Percentiles rank a stretch among this genome's conserved stretches.
These are phyloP conservation scores for Erebia ligea DNA, from an alignment of 2,888 invertebrate genomes.

Conservation along the genomic window DNA sequence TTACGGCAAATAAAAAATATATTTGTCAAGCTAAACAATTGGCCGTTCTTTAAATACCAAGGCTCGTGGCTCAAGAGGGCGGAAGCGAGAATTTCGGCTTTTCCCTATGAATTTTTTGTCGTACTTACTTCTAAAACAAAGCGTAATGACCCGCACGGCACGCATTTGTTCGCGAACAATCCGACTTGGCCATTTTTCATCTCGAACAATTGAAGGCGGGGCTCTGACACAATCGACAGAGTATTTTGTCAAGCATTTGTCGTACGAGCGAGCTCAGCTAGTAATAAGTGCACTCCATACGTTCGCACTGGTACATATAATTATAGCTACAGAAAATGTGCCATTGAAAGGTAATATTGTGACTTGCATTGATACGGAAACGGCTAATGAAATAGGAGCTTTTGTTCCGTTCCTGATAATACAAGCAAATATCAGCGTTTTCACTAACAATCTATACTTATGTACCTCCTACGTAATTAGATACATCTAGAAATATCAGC, in stretches of 20 bases:
- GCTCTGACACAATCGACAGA: conserved; percentile 79
- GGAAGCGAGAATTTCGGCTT: conserved; percentile 72
- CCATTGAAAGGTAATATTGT: conserved; percentile 1
- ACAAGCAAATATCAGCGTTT: not conserved
- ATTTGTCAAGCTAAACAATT: conserved; percentile 67
- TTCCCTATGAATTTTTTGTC: conserved; percentile 74
- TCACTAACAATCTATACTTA: too few relatives aligned
- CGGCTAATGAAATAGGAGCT: not conserved
- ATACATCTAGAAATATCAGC: too few relatives aligned
- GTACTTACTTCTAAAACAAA: conserved; percentile 80
- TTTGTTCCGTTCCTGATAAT: not conserved
- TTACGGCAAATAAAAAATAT: conserved; percentile 50
- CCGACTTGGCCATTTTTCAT: conserved; percentile 82
- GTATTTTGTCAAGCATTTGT: conserved; percentile 82
- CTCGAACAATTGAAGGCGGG: conserved; percentile 81
- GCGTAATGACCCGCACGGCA: conserved; percentile 81
- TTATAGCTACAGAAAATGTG: conserved; percentile 32
- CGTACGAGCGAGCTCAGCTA: conserved; percentile 63
- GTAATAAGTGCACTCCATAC: conserved; percentile 71
- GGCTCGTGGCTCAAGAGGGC: conserved; percentile 57
- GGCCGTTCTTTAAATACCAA: conserved; percentile 49
- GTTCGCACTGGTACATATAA: conserved; percentile 44
- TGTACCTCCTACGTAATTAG: too few relatives aligned
- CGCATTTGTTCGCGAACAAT: conserved; percentile 82
- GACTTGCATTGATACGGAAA: not conserved